Conservation (phyloP, 2,113 vertebrate species). For the Clarias magur region DNA sequence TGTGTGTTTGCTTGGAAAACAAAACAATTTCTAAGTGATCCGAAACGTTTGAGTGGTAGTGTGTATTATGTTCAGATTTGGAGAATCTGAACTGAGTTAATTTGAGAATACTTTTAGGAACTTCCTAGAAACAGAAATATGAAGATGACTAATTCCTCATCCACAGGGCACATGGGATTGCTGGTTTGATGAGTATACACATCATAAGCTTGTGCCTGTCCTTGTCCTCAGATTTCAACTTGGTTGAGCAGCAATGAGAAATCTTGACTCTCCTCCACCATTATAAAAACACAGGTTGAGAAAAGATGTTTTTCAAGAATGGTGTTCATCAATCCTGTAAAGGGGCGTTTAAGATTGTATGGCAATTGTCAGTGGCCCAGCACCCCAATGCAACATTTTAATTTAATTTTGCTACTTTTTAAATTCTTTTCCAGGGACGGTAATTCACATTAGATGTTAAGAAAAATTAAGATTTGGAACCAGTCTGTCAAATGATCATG, state of each 20-base stretch:
- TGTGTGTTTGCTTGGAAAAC: too few relatives aligned
- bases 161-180: neutral
- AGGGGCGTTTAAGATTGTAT: neutral
- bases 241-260: neutral
- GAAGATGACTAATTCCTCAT: neutral
- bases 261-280: neutral
- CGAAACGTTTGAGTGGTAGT: too few relatives aligned
- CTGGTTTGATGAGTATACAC: too few relatives aligned
- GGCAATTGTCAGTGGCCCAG: neutral
- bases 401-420: neutral
- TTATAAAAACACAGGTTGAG: neutral
- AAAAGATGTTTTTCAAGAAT: neutral
- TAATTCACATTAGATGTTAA: too few relatives aligned
- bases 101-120: neutral
- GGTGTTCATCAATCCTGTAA: neutral
- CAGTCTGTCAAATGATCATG: neutral
- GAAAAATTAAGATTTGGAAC: too few relatives aligned
- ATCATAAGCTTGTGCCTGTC: neutral
- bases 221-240: neutral
- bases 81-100: neutral
- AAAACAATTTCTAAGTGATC: too few relatives aligned
- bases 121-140: neutral
- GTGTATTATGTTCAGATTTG: neutral
- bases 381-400: neutral
- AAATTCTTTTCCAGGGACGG: too few relatives aligned